These are phyloP conservation scores for Pachyrhynchus sulphureomaculatus DNA, from an alignment of 1,140 invertebrate genomes.

Conservation along the genomic window DNA sequence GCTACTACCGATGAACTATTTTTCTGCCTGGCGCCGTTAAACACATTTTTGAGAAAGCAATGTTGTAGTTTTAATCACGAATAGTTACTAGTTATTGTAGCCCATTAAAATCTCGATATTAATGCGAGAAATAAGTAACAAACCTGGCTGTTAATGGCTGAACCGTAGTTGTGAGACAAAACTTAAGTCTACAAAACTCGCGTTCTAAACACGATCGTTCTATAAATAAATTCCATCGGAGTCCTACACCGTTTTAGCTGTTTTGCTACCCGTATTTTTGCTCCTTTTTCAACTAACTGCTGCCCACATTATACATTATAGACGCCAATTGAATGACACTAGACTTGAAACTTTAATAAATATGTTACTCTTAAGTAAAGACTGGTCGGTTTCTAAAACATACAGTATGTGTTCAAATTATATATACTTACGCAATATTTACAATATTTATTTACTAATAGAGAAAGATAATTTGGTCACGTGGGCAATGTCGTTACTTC, in stretches of 20 bases:
- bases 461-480: no score
- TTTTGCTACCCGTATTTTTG: slow-evolving; percentile 26
- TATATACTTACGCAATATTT: no score
- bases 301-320: slow-evolving; percentile 12
- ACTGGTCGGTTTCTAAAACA: no score
- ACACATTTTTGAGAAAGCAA: slow-evolving; percentile 5
- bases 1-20: slow-evolving; percentile 4
- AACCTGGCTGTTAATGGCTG: slow-evolving; percentile 1
- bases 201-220: slow-evolving; percentile 36
- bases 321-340: slow-evolving; percentile 15
- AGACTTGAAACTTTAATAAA: background rate
- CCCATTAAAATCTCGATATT: no score
- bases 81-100: background rate
- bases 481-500: no score
- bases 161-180: slow-evolving; percentile 12
- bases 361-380: no score
- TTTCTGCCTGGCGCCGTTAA: slow-evolving; percentile 4
- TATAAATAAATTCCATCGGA: slow-evolving; percentile 44
- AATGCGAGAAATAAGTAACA: slow-evolving; percentile 11
- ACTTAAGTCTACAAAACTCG: slow-evolving; percentile 16
- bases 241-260: slow-evolving; percentile 35
- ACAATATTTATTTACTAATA: no score
- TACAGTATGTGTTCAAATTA: no score
- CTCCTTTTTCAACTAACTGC: slow-evolving; percentile 31
- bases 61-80: slow-evolving; percentile 7